Conservation (phyloP, 2,797 vertebrate species). For the Acanthis flammea region DNA sequence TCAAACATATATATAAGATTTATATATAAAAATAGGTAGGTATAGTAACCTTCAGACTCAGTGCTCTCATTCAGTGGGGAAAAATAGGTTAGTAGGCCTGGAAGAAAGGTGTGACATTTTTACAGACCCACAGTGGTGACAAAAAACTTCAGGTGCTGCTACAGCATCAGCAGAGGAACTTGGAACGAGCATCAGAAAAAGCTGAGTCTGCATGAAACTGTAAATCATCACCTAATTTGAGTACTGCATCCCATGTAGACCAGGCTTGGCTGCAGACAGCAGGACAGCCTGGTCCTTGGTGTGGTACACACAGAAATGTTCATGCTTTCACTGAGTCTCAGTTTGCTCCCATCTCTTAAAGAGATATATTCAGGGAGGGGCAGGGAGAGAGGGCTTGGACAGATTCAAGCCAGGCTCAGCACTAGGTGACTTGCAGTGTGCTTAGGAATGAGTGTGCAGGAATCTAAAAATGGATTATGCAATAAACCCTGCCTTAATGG, state of each 20-base stretch:
- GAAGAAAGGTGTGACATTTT: background rate
- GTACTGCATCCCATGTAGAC: background rate
- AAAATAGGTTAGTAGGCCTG: constrained; percentile 35
- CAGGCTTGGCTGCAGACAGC: background rate
- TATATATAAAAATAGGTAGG: background rate
- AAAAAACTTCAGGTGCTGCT: background rate
- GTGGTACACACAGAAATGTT: background rate
- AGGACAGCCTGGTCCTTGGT: background rate
- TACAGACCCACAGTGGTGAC: background rate
- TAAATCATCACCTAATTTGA: background rate
- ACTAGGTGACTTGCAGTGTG: background rate
- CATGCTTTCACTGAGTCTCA: background rate
- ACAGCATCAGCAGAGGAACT: background rate
- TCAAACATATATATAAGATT: background rate
- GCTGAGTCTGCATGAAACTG: background rate
- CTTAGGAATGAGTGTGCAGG: background rate
- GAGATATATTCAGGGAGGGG: background rate
- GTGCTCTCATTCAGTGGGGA: background rate
- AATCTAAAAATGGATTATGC: constrained; percentile 51
- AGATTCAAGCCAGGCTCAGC: background rate
- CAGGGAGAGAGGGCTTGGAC: background rate
- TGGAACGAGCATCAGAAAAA: background rate
- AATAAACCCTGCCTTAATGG: constrained; percentile 24
- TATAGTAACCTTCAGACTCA: background rate
- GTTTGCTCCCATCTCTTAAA: background rate